These are phyloP conservation scores for Glaucidium brasilianum DNA, from an alignment of 2,113 vertebrate genomes.

Conservation along the genomic window DNA sequence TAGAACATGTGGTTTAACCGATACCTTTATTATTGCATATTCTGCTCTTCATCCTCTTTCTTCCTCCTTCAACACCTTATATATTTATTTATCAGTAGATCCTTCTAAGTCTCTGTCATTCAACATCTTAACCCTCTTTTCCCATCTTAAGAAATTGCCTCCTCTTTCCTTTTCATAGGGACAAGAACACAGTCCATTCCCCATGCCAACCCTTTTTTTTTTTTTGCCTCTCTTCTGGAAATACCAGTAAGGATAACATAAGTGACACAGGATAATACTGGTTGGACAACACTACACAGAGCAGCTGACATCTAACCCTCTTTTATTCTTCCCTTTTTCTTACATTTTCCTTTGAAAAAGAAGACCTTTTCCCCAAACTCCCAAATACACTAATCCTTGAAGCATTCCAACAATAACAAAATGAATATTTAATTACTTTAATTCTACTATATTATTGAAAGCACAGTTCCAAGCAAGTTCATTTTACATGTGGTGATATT, in stretches of 20 bases:
- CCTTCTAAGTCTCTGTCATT: not conserved
- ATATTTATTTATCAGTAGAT: not conserved
- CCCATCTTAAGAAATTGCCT: not conserved
- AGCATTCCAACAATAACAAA: constrained; percentile 3
- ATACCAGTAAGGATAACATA: not conserved
- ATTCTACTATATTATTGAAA: constrained; percentile 11
- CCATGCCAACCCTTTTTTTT: not conserved
- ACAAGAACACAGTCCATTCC: not conserved
- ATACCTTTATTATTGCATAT: not conserved
- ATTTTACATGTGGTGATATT: not conserved
- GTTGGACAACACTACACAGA: not conserved
- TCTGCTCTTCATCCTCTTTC: not conserved
- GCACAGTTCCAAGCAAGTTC: not conserved
- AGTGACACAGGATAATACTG: not conserved
- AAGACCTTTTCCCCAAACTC: not conserved
- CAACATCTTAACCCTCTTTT: not conserved
- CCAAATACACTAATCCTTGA: not conserved
- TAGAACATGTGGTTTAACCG: not conserved
- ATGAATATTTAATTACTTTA: constrained; percentile 34
- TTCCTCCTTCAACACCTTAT: not conserved
- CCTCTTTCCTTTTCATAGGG: not conserved
- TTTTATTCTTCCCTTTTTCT: not conserved
- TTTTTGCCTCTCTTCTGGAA: not conserved
- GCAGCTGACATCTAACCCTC: not conserved
- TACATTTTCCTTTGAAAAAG: not conserved